phyloP scores from a whole-genome alignment of 1,140 invertebrate species.

The Ceratina japonica region DNA sequence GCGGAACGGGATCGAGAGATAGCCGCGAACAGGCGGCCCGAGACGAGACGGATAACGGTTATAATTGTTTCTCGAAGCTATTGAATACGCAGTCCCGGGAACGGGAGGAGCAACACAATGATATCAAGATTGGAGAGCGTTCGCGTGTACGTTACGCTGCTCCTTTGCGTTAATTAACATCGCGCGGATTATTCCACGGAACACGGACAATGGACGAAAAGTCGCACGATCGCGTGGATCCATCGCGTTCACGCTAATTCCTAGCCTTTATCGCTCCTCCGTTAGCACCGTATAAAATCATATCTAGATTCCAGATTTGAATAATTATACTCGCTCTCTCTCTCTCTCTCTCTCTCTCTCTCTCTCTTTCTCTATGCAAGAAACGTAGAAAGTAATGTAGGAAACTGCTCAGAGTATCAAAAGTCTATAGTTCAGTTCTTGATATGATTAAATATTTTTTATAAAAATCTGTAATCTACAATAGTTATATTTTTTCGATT shows the following conservation, averaged over 20 bases:
- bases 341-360: too few species aligned
- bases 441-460: too few species aligned
- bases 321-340: too few species aligned
- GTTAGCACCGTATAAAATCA: not conserved
- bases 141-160: constrained; percentile 2
- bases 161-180: constrained; percentile 37
- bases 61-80: constrained; percentile 39
- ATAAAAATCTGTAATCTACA: too few species aligned
- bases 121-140: constrained; percentile 22
- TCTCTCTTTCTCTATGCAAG: too few species aligned
- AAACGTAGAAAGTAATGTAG: too few species aligned
- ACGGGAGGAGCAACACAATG: constrained; percentile 18
- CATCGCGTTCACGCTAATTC: not conserved
- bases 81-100: constrained; percentile 33
- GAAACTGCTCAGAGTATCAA: too few species aligned
- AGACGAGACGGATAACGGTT: constrained; percentile 27
- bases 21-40: constrained; percentile 22
- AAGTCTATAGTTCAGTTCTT: too few species aligned
- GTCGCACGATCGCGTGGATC: constrained; percentile 12
- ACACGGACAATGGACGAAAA: constrained; percentile 26
- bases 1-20: constrained; percentile 24
- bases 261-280: not conserved
- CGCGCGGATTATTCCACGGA: constrained; percentile 9
- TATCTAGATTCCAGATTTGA: too few species aligned
- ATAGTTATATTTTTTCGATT: too few species aligned